These are phyloP conservation scores for Apodemus speciosus DNA, from an alignment of 2,113 vertebrate genomes.

Conservation along the genomic window DNA sequence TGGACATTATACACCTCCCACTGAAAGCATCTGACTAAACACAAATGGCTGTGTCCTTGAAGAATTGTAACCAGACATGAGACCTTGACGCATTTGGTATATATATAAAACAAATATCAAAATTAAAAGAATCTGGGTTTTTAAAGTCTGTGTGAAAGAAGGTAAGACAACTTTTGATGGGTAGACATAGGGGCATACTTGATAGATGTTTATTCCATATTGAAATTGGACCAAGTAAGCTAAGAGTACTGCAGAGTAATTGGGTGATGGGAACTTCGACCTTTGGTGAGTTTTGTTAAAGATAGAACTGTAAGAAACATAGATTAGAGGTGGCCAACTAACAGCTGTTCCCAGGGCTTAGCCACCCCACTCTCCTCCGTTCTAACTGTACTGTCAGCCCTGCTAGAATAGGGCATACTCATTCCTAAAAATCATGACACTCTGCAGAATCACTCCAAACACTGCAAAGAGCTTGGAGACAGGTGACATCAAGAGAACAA, in stretches of 20 bases:
- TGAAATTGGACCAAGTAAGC: neutral
- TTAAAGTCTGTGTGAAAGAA: neutral
- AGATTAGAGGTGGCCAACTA: neutral
- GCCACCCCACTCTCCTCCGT: neutral
- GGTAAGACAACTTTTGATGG: conserved; percentile 9
- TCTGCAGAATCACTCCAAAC: neutral
- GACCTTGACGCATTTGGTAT: conserved; percentile 1
- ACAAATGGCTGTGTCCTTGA: conserved; percentile 8
- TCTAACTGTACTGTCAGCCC: no score
- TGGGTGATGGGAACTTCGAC: neutral
- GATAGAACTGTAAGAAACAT: neutral
- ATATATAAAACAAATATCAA: conserved; percentile 22
- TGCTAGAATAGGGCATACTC: neutral
- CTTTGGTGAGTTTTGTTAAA: neutral
- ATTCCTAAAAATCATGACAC: neutral
- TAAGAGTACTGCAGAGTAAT: neutral
- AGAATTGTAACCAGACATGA: neutral
- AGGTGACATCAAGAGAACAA: neutral
- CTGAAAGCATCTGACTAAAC: conserved; percentile 33
- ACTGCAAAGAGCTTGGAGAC: neutral
- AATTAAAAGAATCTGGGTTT: neutral
- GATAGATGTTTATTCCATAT: neutral
- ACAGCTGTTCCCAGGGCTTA: neutral
- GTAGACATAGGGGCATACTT: neutral
- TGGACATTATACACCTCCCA: neutral